Conservation (phyloP, 2,888 invertebrate genomes). For the Rapana venosa region DNA sequence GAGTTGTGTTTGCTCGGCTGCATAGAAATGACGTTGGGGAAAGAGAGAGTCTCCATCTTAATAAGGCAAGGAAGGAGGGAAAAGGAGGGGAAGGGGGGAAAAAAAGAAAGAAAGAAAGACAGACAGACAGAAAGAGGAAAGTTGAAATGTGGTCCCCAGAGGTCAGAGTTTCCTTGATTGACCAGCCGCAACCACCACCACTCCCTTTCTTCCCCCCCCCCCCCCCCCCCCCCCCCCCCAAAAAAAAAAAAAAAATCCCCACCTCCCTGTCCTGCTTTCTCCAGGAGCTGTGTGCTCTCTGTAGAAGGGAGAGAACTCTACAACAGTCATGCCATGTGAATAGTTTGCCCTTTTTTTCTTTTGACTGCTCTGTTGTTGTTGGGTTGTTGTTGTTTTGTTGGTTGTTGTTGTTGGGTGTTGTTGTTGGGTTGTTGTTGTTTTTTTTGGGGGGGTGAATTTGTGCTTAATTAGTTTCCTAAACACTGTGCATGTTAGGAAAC, state of each 20-base stretch:
- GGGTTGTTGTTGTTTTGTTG: no score
- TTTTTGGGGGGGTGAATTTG: no score
- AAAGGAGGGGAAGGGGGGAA: not conserved
- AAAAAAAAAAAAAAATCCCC: not conserved
- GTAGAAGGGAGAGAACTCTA: not conserved
- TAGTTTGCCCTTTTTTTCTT: not conserved
- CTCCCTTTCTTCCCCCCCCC: not conserved
- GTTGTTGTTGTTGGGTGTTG: not conserved
- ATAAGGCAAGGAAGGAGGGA: not conserved
- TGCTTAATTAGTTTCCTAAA: no score
- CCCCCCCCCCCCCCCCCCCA: not conserved
- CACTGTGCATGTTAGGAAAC: no score
- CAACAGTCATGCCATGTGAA: not conserved
- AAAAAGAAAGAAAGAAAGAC: not conserved
- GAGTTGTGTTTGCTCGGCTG: conserved; percentile 15
- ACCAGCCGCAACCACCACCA: conserved; percentile 28
- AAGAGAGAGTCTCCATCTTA: not conserved
- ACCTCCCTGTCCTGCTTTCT: not conserved
- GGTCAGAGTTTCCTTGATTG: conserved; percentile 38
- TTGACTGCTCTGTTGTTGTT: not conserved
- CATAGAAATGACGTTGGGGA: not conserved
- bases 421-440: not conserved
- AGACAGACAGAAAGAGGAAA: not conserved
- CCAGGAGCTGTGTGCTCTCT: not conserved
- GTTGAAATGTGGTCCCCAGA: conserved; percentile 25